These are phyloP conservation scores for Drosophila koepferae DNA, from an alignment of 2,888 invertebrate species.

Conservation along the genomic window DNA sequence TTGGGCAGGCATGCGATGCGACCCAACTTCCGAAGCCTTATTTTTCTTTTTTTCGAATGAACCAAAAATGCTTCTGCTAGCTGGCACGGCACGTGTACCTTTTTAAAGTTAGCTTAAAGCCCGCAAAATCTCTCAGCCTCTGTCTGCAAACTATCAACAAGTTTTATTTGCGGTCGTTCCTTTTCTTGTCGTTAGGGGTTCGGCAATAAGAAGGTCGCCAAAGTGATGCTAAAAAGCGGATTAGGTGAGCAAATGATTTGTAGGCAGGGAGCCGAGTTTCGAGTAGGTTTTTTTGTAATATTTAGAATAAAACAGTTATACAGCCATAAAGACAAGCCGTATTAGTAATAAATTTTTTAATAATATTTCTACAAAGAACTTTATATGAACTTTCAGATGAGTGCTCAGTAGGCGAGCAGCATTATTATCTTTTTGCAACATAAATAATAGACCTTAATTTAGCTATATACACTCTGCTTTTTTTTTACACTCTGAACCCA, in stretches of 20 bases:
- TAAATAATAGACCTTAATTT: background rate
- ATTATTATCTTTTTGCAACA: too few relatives aligned
- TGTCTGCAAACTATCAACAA: conserved; percentile 68
- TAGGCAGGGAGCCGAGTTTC: background rate
- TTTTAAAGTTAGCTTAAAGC: conserved; percentile 61
- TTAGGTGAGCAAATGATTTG: conserved; percentile 8
- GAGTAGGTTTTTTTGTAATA: background rate
- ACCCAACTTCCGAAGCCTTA: conserved; percentile 18
- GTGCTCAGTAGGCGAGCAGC: background rate
- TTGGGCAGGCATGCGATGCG: conserved; percentile 59
- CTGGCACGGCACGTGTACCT: conserved; percentile 68
- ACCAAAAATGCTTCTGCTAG: conserved; percentile 12
- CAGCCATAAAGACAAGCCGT: background rate
- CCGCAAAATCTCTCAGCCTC: conserved; percentile 19
- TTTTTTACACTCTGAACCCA: too few relatives aligned
- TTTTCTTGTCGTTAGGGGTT: background rate
- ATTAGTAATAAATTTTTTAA: background rate
- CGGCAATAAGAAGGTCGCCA: background rate
- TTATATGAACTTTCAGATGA: background rate
- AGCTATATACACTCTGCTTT: background rate
- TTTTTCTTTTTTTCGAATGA: conserved; percentile 16
- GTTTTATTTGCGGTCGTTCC: conserved; percentile 34
- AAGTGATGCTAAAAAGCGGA: conserved; percentile 1
- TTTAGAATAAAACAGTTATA: background rate
- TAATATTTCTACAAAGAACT: background rate